These are phyloP conservation scores for Strongylocentrotus purpuratus DNA, from an alignment of 35 echinoderm and acorn worm genomes.

Conservation along the genomic window DNA sequence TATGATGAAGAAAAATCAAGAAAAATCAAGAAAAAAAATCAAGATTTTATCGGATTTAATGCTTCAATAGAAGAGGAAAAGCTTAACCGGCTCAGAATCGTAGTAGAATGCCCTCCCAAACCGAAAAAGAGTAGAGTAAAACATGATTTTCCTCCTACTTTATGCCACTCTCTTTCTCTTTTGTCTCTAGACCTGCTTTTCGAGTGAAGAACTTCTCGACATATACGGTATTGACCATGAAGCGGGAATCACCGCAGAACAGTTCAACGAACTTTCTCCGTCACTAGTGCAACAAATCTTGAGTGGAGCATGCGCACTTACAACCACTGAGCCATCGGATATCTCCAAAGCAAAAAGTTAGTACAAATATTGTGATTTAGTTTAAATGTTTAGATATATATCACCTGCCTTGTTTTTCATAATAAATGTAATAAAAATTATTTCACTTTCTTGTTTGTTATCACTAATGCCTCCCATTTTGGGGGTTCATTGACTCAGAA, in stretches of 20 bases:
- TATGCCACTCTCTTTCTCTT: not conserved
- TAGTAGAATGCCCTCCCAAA: too few relatives aligned
- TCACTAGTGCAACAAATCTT: conserved; percentile 76
- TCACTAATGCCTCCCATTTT: not conserved
- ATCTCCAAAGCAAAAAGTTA: not conserved
- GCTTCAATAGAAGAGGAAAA: too few relatives aligned
- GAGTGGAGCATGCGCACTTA: conserved; percentile 22
- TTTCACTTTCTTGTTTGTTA: too few relatives aligned
- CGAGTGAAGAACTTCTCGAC: conserved; percentile 63
- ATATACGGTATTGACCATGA: conserved; percentile 77
- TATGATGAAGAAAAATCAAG: too few relatives aligned
- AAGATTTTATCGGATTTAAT: too few relatives aligned
- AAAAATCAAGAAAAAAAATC: too few relatives aligned
- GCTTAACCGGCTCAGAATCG: too few relatives aligned
- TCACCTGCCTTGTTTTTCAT: conserved; percentile 60
- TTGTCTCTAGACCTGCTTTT: conserved; percentile 6
- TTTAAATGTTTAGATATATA: conserved; percentile 63
- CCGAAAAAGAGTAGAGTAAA: too few relatives aligned
- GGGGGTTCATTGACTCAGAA: too few relatives aligned
- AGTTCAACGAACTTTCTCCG: conserved; percentile 68
- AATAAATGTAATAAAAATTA: too few relatives aligned
- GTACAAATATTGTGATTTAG: conserved; percentile 44
- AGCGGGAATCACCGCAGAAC: conserved; percentile 52
- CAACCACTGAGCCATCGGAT: not conserved
- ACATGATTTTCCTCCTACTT: not conserved